phyloP scores from a whole-genome alignment of 2,888 invertebrate genomes.

The Ctenicera cuprea region DNA sequence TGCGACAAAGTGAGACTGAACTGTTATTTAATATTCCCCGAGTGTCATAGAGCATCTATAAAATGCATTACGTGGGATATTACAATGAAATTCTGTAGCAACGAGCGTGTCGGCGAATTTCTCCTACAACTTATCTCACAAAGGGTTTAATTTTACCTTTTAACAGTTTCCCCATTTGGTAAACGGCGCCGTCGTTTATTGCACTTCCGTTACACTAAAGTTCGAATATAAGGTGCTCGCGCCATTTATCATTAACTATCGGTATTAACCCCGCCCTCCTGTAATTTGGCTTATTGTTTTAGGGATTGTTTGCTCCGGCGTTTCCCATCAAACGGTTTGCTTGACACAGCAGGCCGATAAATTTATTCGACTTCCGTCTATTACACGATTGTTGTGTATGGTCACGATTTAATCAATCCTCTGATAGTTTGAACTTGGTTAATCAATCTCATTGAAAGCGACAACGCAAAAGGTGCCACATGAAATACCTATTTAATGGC shows the following conservation, averaged over 20 bases:
- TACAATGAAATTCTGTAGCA: constrained; percentile 29
- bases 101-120: constrained; percentile 7
- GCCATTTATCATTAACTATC: constrained; percentile 60
- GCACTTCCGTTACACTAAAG: constrained; percentile 53
- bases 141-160: constrained; percentile 37
- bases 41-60: constrained; percentile 27
- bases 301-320: constrained; percentile 47
- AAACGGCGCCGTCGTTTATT: constrained; percentile 55
- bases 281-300: constrained; percentile 58
- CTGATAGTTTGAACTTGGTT: constrained; percentile 11
- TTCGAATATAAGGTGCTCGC: constrained; percentile 53
- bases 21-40: constrained; percentile 29
- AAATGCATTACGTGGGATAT: constrained; percentile 31
- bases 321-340: constrained; percentile 32
- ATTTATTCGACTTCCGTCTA: constrained; percentile 54
- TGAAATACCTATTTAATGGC: background rate
- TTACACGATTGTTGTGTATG: constrained; percentile 49
- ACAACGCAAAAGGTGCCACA: background rate
- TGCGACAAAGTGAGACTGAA: background rate
- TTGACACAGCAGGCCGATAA: constrained; percentile 52
- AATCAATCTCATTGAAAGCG: constrained; percentile 5
- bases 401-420: constrained; percentile 28
- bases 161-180: constrained; percentile 40
- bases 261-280: constrained; percentile 56
- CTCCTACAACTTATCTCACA: constrained; percentile 31